These are phyloP conservation scores for Oligia latruncula DNA, from an alignment of 2,888 invertebrate species.

Conservation along the genomic window DNA sequence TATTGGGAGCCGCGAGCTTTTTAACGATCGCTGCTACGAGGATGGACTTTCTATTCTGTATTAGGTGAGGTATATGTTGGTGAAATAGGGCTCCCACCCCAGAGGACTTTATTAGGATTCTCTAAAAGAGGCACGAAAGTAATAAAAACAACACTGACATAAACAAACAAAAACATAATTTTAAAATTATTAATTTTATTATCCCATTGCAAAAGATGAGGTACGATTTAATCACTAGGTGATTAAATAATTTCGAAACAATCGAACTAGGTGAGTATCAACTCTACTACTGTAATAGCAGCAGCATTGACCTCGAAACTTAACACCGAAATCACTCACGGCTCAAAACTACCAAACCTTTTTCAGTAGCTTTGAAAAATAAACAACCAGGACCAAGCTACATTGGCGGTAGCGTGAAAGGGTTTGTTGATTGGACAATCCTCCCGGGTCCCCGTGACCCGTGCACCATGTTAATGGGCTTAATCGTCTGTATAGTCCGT, in stretches of 20 bases:
- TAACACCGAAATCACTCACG: slow-evolving; percentile 40
- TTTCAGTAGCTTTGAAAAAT: slow-evolving; percentile 63
- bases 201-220: not conserved
- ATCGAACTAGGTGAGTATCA: not conserved
- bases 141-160: not conserved
- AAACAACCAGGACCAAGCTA: slow-evolving; percentile 59
- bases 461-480: slow-evolving; percentile 87
- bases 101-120: slow-evolving; percentile 6
- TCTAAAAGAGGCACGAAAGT: not conserved
- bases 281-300: not conserved
- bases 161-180: not conserved
- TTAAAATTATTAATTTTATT: not conserved
- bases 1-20: slow-evolving; percentile 78
- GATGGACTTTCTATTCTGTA: slow-evolving; percentile 64
- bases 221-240: not conserved
- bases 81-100: slow-evolving; percentile 20
- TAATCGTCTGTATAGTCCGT: slow-evolving; percentile 88
- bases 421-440: slow-evolving; percentile 86
- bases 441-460: slow-evolving; percentile 82
- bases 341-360: slow-evolving; percentile 40
- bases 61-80: slow-evolving; percentile 34
- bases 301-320: not conserved
- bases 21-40: slow-evolving; percentile 69
- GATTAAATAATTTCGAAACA: not conserved
- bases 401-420: slow-evolving; percentile 72